Conservation (phyloP, 2,888 invertebrate genomes). For the Plebejus argus region DNA sequence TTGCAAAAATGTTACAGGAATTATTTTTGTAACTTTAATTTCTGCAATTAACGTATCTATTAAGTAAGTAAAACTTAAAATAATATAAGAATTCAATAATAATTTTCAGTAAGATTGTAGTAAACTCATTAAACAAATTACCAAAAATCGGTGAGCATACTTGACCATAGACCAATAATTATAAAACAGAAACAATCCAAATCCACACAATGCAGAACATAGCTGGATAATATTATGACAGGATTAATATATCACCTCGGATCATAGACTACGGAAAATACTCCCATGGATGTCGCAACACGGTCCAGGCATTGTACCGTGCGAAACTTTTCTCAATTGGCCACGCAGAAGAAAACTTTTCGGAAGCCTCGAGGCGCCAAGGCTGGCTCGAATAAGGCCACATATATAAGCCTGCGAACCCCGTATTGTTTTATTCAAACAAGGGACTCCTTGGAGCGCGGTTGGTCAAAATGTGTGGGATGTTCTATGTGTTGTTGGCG, state of each 20-base stretch:
- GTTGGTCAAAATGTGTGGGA: constrained; percentile 62
- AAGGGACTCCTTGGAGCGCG: constrained; percentile 51
- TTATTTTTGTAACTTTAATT: not conserved
- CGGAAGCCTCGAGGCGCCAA: constrained; percentile 62
- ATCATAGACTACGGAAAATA: constrained; percentile 33
- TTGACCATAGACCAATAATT: not conserved
- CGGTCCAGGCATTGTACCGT: constrained; percentile 65
- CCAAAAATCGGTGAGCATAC: too few species aligned
- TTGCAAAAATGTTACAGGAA: not conserved
- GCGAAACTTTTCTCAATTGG: constrained; percentile 75
- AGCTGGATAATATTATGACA: not conserved
- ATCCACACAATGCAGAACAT: not conserved
- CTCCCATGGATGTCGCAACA: constrained; percentile 55
- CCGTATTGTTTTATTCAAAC: constrained; percentile 66
- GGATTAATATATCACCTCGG: not conserved
- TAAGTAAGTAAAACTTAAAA: too few species aligned
- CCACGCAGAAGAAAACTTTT: constrained; percentile 68
- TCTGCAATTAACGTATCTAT: too few species aligned
- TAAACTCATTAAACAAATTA: too few species aligned
- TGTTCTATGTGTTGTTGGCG: constrained; percentile 55
- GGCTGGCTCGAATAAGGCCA: constrained; percentile 73
- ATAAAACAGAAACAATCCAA: not conserved
- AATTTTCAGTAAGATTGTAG: not conserved
- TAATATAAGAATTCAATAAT: too few species aligned
- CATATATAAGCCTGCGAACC: constrained; percentile 74